phyloP scores from a whole-genome alignment of 2,888 invertebrate genomes.

The Drosophila imparisetae region DNA sequence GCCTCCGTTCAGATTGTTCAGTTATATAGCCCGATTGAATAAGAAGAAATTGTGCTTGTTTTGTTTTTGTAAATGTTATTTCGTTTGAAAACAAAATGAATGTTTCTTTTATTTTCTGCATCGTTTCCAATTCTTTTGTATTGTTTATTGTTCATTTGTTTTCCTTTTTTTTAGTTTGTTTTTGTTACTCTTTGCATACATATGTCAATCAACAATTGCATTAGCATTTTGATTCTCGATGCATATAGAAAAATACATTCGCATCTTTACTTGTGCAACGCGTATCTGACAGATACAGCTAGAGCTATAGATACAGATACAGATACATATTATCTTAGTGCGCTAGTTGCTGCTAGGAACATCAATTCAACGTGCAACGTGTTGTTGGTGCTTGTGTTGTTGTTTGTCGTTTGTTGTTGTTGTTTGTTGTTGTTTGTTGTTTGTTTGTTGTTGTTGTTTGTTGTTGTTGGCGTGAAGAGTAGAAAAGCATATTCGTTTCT shows the following conservation, averaged over 20 bases:
- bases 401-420: constrained; percentile 9
- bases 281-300: constrained; percentile 9
- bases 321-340: constrained; percentile 17
- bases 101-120: constrained; percentile 60
- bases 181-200: constrained; percentile 9
- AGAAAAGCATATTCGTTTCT: constrained; percentile 18
- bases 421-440: constrained; percentile 14
- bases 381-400: constrained; percentile 16
- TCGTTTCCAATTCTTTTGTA: constrained; percentile 38
- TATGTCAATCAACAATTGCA: constrained; percentile 15
- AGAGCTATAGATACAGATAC: background rate
- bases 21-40: constrained; percentile 21
- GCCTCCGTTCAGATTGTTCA: background rate
- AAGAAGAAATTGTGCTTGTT: constrained; percentile 23
- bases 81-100: constrained; percentile 63
- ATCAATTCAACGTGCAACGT: constrained; percentile 41
- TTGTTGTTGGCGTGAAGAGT: constrained; percentile 17
- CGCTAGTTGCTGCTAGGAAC: constrained; percentile 56
- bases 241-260: constrained; percentile 43
- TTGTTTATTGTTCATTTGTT: constrained; percentile 14
- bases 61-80: constrained; percentile 50
- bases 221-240: constrained; percentile 26
- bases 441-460: constrained; percentile 14
- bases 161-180: constrained; percentile 5
- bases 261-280: constrained; percentile 3